These are phyloP conservation scores for Laticauda laticaudata DNA, from an alignment of 2,113 vertebrate species.

Conservation along the genomic window DNA sequence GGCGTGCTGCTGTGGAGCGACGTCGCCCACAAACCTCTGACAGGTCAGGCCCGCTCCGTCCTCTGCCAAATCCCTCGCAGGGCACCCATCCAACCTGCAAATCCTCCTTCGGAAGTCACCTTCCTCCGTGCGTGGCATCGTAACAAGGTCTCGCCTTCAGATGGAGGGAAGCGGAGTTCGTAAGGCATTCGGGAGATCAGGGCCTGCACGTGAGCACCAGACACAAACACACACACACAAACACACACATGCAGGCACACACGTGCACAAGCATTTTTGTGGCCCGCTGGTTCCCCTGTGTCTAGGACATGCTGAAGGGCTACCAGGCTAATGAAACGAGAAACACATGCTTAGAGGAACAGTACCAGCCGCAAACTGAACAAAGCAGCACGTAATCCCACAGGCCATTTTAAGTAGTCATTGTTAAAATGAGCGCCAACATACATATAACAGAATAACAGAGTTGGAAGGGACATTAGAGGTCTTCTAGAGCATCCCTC, in stretches of 20 bases:
- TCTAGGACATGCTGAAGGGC: not conserved
- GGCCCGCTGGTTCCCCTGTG: not conserved
- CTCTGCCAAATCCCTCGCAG: not conserved
- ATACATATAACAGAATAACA: too few species aligned
- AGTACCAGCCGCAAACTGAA: not conserved
- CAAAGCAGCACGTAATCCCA: not conserved
- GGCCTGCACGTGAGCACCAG: not conserved
- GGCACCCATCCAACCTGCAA: not conserved
- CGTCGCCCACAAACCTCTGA: too few species aligned
- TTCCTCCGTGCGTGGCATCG: not conserved
- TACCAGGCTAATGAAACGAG: not conserved
- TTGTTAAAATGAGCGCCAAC: not conserved
- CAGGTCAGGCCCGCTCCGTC: not conserved
- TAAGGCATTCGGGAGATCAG: not conserved
- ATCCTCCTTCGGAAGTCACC: not conserved
- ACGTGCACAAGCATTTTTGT: not conserved
- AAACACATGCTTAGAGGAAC: not conserved
- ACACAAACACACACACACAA: not conserved
- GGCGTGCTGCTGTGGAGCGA: not conserved
- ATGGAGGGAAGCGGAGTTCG: not conserved
- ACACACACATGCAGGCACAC: too few species aligned
- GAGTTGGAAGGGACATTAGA: too few species aligned
- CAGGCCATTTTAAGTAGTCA: not conserved
- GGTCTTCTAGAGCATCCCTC: too few species aligned
- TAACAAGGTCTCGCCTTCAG: not conserved